A percentile compares a stretch with the other conserved stretches of the same genome.
Conservation (phyloP, 1,140 invertebrate genomes). For the Plectrocnemia conspersa region DNA sequence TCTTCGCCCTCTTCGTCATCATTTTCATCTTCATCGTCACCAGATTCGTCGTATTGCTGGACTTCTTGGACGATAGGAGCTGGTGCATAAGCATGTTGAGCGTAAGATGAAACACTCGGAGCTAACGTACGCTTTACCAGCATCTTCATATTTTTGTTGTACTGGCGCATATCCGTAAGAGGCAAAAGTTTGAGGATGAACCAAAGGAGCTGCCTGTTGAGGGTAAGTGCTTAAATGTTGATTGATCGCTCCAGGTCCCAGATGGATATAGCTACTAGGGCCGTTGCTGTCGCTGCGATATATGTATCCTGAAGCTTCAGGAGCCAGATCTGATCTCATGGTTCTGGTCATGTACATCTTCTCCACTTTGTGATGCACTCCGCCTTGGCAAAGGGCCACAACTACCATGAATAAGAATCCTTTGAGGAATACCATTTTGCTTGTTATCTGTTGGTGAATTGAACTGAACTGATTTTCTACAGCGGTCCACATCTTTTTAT, state of each 20-base stretch:
- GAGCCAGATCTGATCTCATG: conserved; percentile 48
- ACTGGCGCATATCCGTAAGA: not conserved
- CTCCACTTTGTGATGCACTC: conserved; percentile 38
- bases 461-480: not conserved
- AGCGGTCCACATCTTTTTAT: conserved; percentile 1
- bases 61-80: conserved; percentile 3
- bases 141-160: not conserved
- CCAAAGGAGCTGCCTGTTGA: not conserved
- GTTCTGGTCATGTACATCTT: conserved; percentile 49
- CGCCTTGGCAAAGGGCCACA: conserved; percentile 8
- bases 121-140: not conserved
- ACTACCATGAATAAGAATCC: not conserved
- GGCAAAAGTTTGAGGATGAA: not conserved
- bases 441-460: not conserved
- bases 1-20: conserved; percentile 34
- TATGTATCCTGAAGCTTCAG: conserved; percentile 51
- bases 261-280: conserved; percentile 45
- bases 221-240: conserved; percentile 43
- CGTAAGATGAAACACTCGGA: not conserved
- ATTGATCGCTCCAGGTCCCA: conserved; percentile 48
- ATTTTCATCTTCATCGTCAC: conserved; percentile 39
- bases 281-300: conserved; percentile 50
- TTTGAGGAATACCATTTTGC: not conserved
- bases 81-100: not conserved
- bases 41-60: conserved; percentile 41